phyloP scores from a whole-genome alignment of 2,113 vertebrate genomes.

The Nicator chloris region DNA sequence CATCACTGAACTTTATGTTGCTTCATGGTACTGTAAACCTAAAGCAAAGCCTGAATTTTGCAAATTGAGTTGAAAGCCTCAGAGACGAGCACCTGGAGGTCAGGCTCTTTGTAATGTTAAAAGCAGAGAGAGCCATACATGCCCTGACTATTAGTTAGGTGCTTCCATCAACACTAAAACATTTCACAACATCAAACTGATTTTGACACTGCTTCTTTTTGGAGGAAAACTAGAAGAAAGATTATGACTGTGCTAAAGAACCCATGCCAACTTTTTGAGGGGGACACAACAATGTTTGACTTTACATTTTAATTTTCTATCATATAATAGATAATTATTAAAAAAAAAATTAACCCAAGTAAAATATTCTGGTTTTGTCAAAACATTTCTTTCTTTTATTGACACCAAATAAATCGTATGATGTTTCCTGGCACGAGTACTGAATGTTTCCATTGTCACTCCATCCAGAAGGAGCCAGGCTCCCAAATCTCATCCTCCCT shows the following conservation, averaged over 20 bases:
- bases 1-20: not conserved
- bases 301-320: constrained; percentile 11
- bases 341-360: not conserved
- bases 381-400: not conserved
- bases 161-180: not conserved
- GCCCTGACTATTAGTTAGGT: not conserved
- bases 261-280: not conserved
- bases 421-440: not conserved
- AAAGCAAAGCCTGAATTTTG: not conserved
- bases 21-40: not conserved
- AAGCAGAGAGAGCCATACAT: not conserved
- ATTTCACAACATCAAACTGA: not conserved
- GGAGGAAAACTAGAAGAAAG: not conserved
- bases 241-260: not conserved
- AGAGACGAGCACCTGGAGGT: not conserved
- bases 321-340: not conserved
- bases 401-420: not conserved
- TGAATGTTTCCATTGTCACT: constrained; percentile 22
- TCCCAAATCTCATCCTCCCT: not conserved
- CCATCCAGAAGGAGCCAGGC: not conserved
- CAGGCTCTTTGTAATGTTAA: not conserved
- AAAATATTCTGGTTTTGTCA: constrained; percentile 32
- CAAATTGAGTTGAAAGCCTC: not conserved
- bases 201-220: not conserved
- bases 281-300: not conserved